A percentile compares a stretch with the other conserved stretches of the same genome.
phyloP scores from a whole-genome alignment of 1,140 invertebrate genomes.

The Chironomus tepperi region DNA sequence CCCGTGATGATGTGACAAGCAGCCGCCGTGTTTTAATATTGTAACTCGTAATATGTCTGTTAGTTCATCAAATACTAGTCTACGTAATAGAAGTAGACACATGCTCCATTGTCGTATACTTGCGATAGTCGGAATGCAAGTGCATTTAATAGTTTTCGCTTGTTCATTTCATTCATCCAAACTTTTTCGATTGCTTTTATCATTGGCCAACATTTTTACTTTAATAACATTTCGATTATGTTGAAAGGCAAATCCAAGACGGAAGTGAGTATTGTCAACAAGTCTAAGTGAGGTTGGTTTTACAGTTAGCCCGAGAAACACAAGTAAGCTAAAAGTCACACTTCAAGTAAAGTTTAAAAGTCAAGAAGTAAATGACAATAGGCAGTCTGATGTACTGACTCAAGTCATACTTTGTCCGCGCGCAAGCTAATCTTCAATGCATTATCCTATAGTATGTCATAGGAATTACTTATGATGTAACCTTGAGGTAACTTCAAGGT shows the following conservation, averaged over 20 bases:
- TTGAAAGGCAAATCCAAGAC: not conserved
- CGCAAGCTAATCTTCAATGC: too few species aligned
- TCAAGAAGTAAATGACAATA: too few species aligned
- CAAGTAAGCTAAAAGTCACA: too few species aligned
- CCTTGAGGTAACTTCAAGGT: too few species aligned
- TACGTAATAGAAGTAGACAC: slow-evolving; percentile 71
- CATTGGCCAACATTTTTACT: not conserved
- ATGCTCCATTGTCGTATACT: slow-evolving; percentile 65
- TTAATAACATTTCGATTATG: not conserved
- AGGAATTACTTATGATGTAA: too few species aligned
- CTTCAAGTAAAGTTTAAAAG: too few species aligned
- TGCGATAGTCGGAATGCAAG: slow-evolving; percentile 52
- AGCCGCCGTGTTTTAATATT: slow-evolving; percentile 50
- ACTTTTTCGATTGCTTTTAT: not conserved
- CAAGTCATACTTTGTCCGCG: too few species aligned
- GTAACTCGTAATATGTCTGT: slow-evolving; percentile 29
- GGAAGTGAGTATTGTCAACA: not conserved
- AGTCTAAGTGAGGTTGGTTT: not conserved
- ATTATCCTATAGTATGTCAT: too few species aligned
- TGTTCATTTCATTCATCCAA: not conserved
- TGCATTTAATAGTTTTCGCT: not conserved
- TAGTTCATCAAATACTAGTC: slow-evolving; percentile 40
- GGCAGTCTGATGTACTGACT: too few species aligned
- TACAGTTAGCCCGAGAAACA: too few species aligned
- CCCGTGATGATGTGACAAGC: slow-evolving; percentile 65